phyloP scores from a whole-genome alignment of 2,797 vertebrate genomes.

The Telmatherina bonti region DNA sequence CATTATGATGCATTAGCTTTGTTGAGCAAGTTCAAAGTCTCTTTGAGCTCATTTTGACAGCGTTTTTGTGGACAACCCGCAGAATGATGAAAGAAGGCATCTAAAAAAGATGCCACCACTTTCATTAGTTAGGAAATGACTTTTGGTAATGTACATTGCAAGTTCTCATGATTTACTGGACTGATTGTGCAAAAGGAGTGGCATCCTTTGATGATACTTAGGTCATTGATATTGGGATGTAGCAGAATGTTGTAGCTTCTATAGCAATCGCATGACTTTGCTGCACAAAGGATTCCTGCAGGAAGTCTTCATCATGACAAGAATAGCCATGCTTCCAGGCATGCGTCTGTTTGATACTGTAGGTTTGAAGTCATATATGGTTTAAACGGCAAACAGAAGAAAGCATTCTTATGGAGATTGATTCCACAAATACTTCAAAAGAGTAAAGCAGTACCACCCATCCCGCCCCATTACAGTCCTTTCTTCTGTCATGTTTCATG shows the following conservation, averaged over 20 bases:
- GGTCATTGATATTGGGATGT: not conserved
- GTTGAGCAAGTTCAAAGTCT: not conserved
- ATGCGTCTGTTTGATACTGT: not conserved
- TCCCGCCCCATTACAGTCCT: slow-evolving; percentile 17
- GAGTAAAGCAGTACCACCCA: slow-evolving; percentile 29
- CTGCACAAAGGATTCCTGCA: slow-evolving; percentile 26
- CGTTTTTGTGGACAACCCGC: not conserved
- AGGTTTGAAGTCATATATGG: not conserved
- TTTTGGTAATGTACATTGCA: slow-evolving; percentile 5
- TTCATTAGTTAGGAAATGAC: slow-evolving; percentile 12
- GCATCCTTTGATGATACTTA: not conserved
- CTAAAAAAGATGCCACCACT: not conserved
- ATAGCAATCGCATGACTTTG: not conserved
- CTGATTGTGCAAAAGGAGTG: not conserved
- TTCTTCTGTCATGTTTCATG: slow-evolving; percentile 21
- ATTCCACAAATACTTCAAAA: slow-evolving; percentile 36
- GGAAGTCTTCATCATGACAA: not conserved
- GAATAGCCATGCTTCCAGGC: not conserved
- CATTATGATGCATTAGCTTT: not conserved
- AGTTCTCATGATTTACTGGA: slow-evolving; percentile 7
- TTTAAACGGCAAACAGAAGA: not conserved
- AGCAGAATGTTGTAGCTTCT: not conserved
- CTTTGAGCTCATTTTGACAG: not conserved
- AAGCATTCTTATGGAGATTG: not conserved
- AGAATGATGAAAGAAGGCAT: not conserved